phyloP scores from a whole-genome alignment of 1,140 invertebrate genomes.

The Apolygus lucorum region DNA sequence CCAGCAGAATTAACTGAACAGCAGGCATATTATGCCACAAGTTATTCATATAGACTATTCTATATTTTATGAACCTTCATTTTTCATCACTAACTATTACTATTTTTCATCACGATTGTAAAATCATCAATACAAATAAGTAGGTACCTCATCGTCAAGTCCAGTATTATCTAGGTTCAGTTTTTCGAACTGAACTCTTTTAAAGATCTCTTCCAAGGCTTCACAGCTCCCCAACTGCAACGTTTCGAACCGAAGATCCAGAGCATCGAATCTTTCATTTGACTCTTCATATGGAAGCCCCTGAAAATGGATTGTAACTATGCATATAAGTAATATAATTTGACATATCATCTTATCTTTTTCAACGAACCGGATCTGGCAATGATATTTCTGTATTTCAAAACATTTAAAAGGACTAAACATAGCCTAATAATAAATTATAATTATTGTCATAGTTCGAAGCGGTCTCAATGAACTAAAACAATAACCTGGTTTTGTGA shows the following conservation, averaged over 20 bases:
- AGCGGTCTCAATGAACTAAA: too few relatives aligned
- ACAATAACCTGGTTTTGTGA: too few relatives aligned
- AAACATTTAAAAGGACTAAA: too few relatives aligned
- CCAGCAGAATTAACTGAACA: too few relatives aligned
- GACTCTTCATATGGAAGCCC: background rate
- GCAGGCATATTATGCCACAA: too few relatives aligned
- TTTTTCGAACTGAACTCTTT: slow-evolving; percentile 45
- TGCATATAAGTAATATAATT: background rate
- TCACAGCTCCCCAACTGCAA: slow-evolving; percentile 55
- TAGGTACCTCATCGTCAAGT: slow-evolving; percentile 37
- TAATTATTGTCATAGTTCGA: too few relatives aligned
- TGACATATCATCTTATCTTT: background rate
- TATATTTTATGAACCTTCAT: too few relatives aligned
- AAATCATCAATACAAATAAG: slow-evolving; percentile 17
- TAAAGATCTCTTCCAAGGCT: slow-evolving; percentile 65
- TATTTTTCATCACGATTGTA: slow-evolving; percentile 1
- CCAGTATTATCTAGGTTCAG: slow-evolving; percentile 34
- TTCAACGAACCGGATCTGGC: background rate
- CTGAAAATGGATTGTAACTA: too few relatives aligned
- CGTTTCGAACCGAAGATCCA: slow-evolving; percentile 45
- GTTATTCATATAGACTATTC: too few relatives aligned
- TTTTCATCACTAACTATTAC: too few relatives aligned
- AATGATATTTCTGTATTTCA: background rate
- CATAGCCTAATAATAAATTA: too few relatives aligned
- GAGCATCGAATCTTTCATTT: slow-evolving; percentile 40